Base-by-base conservation (phyloP, 2,888 invertebrate genomes). In the Corbicula japonica region DNA sequence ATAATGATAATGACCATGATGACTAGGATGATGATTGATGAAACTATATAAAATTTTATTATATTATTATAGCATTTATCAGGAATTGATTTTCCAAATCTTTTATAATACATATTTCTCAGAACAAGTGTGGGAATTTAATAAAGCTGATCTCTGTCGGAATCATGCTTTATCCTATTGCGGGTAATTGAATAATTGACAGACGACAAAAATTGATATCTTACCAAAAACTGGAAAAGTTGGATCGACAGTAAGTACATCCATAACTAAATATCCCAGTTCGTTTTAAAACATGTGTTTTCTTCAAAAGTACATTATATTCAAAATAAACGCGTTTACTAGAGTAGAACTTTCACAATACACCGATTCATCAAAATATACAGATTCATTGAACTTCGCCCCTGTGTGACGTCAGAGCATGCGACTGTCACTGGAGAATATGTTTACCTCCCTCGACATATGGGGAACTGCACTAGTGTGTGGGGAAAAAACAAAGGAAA, bases 141-240 rank as follows among this genome's bases (percentile, higher is more conserved):
- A n/a, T n/a, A n/a, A n/a, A n/a, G n/a, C n/a, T n/a, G n/a, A n/a
- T n/a, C n/a, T n/a, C n/a, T n/a, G n/a, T n/a, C n/a, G n/a, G n/a
- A n/a, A n/a, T n/a, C n/a, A n/a, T n/a, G n/a, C n/a, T n/a, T n/a
- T n/a, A n/a, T n/a, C n/a, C n/a, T n/a, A n/a, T n/a, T n/a, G n/a
- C n/a, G n/a, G n/a, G n/a, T n/a, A n/a, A n/a, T n/a, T n/a, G n/a
- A n/a, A 41, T 41, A 41, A 48, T 48, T 48, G n/a, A 48, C 48
- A 58, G 8, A 61, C 26, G 26, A 32, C 12, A 26, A 56, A 23
- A 15, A 23, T 30, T 10, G 10, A 62, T 41, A 6, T n/a, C 65
- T 58, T 74, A 78, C 78, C 78, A 12, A 74, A 78, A 50, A 78
- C 28, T 23, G 35, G 78, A 71, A 80, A 75, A 32, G 71, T 75